Conservation (phyloP, 2,797 vertebrate species). For the Rhinella marina region DNA sequence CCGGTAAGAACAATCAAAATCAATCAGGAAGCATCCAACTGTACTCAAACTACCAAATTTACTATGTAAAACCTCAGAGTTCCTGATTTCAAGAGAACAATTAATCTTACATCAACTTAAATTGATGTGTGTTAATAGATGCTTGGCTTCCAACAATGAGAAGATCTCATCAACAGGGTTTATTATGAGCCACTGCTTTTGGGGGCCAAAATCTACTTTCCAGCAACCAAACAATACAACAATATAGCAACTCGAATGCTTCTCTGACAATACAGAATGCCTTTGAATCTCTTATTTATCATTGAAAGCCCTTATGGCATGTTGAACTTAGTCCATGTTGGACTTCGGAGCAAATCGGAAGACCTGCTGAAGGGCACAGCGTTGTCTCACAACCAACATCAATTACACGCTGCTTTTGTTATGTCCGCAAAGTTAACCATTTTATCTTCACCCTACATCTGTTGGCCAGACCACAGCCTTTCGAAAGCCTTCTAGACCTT, state of each 20-base stretch:
- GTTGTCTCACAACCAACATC: neutral
- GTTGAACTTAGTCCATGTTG: conserved; percentile 19
- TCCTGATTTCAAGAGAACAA: neutral
- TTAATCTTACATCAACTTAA: neutral
- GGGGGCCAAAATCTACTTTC: neutral
- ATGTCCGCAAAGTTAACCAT: conserved; percentile 37
- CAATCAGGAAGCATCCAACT: neutral
- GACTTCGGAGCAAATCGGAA: neutral
- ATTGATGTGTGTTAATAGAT: neutral
- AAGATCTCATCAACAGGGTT: neutral
- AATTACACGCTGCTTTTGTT: conserved; percentile 15
- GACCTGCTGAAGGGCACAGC: conserved; percentile 22
- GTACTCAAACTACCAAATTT: neutral
- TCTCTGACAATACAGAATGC: neutral
- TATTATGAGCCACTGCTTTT: neutral
- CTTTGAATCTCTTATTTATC: neutral
- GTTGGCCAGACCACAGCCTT: neutral
- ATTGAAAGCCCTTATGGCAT: conserved; percentile 23
- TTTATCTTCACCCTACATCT: neutral
- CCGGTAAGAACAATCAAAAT: neutral
- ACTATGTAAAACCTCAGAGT: neutral
- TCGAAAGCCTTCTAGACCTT: neutral
- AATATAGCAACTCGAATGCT: neutral
- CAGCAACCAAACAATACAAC: too few species aligned
- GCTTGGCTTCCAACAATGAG: neutral